Evolutionary conservation across 2,113 vertebrate genomes (phyloP), one percentile per base, ranked within the genome.

Genomic region (Oceanodroma tethys): DNA sequence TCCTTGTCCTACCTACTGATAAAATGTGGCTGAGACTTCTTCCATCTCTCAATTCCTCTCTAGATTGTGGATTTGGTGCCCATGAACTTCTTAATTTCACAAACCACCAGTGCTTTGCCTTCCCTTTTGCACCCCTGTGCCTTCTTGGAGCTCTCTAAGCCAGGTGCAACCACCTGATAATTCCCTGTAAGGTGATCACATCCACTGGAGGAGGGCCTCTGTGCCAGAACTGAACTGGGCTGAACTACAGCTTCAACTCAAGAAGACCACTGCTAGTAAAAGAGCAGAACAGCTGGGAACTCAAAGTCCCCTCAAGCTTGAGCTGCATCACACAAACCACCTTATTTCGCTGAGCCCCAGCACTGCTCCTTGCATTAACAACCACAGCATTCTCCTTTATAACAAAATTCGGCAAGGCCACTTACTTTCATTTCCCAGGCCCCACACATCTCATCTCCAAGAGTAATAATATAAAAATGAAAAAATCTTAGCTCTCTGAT

Each of bases 21-120:
- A 95, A 97, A 89, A 32, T 1, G 3, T 3, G 22, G 55, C 86
- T 43, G 76, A 96, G 63, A 8, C 36, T 91, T 91, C 79, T 93
- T 52, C 94, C 86, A 27, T 74, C 52, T 89, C 90, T 72, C 86
- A 42, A 56, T 42, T 92, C 80, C 82, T 88, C 90, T 83, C 76
- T 20, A 79, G 67, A 80, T 50, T 25, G 1, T 82, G 82, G 78
- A 89, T 90, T 91, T 93, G 81, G 95, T 82, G 88, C 74, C 90
- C 45, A 23, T 45, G 60, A 89, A 75, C 86, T 96, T 95, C 97
- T 91, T 89, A 97, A 97, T 98, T 97, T 97, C 95, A 94, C 97
- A 96, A 97, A 27, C 94, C 96, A 97, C 52, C 96, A 94, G 92
- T 66, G 67, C 96, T 95, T 88, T 63, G 36, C 95, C 71, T 92